These are phyloP conservation scores for Cacatua alba DNA, from an alignment of 2,113 vertebrate genomes.

Conservation along the genomic window DNA sequence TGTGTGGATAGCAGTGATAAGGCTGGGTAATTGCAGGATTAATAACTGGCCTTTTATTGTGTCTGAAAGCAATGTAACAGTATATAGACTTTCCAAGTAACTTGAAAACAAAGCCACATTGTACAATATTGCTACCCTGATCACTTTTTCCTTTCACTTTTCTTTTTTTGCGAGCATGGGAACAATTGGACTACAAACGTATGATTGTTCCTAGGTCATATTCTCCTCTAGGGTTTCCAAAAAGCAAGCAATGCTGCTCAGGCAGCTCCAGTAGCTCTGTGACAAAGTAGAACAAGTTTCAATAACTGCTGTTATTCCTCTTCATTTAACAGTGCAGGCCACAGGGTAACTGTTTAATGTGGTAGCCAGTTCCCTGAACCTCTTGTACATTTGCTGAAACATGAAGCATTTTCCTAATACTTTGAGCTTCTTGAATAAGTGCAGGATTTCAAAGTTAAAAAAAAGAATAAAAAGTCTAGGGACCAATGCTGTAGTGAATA, in stretches of 20 bases:
- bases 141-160: not conserved
- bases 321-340: conserved; percentile 4
- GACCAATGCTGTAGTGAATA: not conserved
- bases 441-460: not conserved
- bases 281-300: conserved; percentile 52
- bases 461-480: not conserved
- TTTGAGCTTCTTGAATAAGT: conserved; percentile 17
- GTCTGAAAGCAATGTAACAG: conserved; percentile 57
- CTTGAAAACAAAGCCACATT: conserved; percentile 60
- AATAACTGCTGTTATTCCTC: conserved; percentile 19
- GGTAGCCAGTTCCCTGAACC: not conserved
- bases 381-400: conserved; percentile 22
- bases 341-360: conserved; percentile 31
- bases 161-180: not conserved
- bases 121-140: conserved; percentile 43
- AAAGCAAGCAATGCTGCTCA: conserved; percentile 47
- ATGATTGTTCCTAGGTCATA: conserved; percentile 56
- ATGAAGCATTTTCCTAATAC: not conserved
- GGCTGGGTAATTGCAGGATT: conserved; percentile 71
- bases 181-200: conserved; percentile 21
- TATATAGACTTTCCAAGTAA: conserved; percentile 51
- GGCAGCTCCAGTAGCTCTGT: conserved; percentile 20
- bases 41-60: conserved; percentile 70
- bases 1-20: conserved; percentile 72
- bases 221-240: conserved; percentile 62